Evolutionary conservation across 2,888 invertebrate species (phyloP).

Genomic region (Ennomos fuscantarius): DNA sequence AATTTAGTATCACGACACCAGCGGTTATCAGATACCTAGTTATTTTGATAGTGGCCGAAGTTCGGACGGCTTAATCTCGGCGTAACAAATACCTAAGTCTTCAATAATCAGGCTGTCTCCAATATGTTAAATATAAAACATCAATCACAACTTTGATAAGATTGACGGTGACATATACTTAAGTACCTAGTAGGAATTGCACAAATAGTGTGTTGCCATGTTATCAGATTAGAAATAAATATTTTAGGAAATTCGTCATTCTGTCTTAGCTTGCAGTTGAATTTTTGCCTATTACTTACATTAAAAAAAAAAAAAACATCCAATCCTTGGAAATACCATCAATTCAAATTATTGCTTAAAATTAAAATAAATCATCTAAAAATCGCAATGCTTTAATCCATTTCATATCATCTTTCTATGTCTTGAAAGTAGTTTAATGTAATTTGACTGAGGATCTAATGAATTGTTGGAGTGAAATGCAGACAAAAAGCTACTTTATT

Average conservation of each 20-base stretch:
- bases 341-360: no score
- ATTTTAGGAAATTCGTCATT: neutral
- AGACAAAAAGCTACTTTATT: no score
- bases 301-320: no score
- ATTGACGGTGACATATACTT: conserved; percentile 53
- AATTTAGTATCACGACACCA: conserved; percentile 64
- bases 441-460: no score
- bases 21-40: conserved; percentile 57
- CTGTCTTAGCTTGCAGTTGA: neutral
- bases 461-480: no score
- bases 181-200: conserved; percentile 34
- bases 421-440: no score
- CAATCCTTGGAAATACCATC: no score
- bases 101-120: conserved; percentile 54
- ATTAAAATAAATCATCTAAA: no score
- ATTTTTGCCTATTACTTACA: no score
- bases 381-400: no score
- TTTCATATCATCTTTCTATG: no score
- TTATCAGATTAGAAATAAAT: conserved; percentile 17
- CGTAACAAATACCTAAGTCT: conserved; percentile 58
- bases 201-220: conserved; percentile 31
- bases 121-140: conserved; percentile 47
- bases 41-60: conserved; percentile 59
- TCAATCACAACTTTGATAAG: conserved; percentile 69
- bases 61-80: conserved; percentile 59